Evolutionary conservation across 2,888 invertebrate genomes (phyloP).

Genomic region (Sinodicranocentrus sp.): DNA sequence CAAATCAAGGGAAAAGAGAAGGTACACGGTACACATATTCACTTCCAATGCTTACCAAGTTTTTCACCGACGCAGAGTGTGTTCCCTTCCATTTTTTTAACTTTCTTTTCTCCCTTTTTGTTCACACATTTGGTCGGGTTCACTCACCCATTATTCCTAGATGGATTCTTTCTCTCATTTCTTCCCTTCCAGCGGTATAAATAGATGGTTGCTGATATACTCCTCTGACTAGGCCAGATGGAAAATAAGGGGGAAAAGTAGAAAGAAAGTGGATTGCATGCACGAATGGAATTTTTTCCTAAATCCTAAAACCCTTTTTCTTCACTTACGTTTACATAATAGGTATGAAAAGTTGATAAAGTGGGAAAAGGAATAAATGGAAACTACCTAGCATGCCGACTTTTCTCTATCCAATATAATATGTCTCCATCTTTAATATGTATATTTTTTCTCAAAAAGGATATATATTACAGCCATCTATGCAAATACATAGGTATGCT

Average conservation of each 20-base stretch:
- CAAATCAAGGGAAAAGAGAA: slow-evolving; percentile 8
- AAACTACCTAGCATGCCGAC: too few relatives aligned
- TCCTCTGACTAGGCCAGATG: too few relatives aligned
- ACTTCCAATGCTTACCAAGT: too few relatives aligned
- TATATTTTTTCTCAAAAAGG: too few relatives aligned
- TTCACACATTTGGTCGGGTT: slow-evolving; percentile 51
- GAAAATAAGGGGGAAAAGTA: not conserved
- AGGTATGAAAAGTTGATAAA: slow-evolving; percentile 59
- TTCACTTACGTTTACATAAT: slow-evolving; percentile 56
- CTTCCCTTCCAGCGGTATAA: not conserved
- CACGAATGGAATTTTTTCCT: slow-evolving; percentile 51
- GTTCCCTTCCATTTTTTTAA: slow-evolving; percentile 14
- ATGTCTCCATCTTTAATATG: too few relatives aligned
- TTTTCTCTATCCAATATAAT: too few relatives aligned
- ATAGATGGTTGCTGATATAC: slow-evolving; percentile 17
- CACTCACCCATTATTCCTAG: slow-evolving; percentile 51
- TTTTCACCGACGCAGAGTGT: not conserved
- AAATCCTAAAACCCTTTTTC: slow-evolving; percentile 50
- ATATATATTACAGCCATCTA: too few relatives aligned
- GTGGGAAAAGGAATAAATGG: not conserved
- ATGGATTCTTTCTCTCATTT: slow-evolving; percentile 27
- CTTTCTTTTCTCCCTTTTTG: slow-evolving; percentile 19
- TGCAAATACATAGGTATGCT: too few relatives aligned
- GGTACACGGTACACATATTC: not conserved
- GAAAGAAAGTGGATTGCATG: slow-evolving; percentile 50